Evolutionary conservation across 2,113 vertebrate genomes (phyloP).

Genomic region (Emydura subglobosa): DNA sequence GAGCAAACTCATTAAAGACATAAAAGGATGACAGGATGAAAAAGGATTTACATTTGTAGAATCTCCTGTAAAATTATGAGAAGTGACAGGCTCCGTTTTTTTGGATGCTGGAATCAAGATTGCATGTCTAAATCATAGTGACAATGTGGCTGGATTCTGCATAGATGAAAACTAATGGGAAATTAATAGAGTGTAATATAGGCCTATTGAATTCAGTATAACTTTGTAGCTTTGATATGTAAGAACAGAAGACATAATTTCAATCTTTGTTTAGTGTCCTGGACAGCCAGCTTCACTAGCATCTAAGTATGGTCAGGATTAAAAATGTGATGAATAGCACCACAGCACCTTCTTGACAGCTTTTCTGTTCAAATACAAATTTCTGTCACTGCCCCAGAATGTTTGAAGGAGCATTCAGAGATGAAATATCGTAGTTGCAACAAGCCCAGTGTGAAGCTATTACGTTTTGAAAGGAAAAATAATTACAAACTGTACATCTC

Average conservation of each 20-base stretch:
- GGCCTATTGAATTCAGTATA: conserved; percentile 72
- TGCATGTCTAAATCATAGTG: conserved; percentile 77
- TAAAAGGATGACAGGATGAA: conserved; percentile 81
- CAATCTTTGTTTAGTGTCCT: conserved; percentile 82
- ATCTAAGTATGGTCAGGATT: conserved; percentile 80
- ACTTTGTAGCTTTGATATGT: conserved; percentile 73
- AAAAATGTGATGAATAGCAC: conserved; percentile 83
- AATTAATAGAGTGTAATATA: conserved; percentile 85
- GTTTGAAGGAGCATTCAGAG: conserved; percentile 78
- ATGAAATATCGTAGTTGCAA: conserved; percentile 82
- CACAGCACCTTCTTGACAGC: conserved; percentile 77
- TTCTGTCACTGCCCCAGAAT: conserved; percentile 80
- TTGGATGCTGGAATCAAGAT: conserved; percentile 76
- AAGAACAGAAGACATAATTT: conserved; percentile 82
- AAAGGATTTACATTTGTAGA: conserved; percentile 83
- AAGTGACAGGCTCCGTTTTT: conserved; percentile 81
- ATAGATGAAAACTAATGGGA: conserved; percentile 78
- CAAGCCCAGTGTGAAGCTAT: conserved; percentile 77
- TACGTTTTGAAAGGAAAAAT: conserved; percentile 82
- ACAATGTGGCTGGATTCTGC: conserved; percentile 70
- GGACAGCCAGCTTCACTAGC: conserved; percentile 75
- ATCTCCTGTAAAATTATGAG: conserved; percentile 80
- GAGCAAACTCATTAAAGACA: conserved; percentile 83
- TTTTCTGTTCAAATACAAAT: conserved; percentile 88
- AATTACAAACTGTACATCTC: conserved; percentile 81